Evolutionary conservation across 2,113 vertebrate genomes (phyloP).

Genomic region (Myrmophylax atrothorax): DNA sequence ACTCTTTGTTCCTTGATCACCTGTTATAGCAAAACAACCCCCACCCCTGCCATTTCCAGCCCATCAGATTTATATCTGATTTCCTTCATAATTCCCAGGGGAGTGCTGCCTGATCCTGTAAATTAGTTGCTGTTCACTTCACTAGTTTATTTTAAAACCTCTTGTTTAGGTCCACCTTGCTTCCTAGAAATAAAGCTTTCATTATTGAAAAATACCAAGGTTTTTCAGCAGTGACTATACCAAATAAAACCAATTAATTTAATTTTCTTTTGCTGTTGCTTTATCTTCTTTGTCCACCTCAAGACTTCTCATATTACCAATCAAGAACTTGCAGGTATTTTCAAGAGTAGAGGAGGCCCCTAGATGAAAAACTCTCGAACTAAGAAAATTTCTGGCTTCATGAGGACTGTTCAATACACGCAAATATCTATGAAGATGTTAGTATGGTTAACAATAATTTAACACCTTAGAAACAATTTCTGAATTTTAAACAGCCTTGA

Average conservation of each 20-base stretch:
- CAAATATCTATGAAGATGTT: background rate
- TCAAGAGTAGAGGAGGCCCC: background rate
- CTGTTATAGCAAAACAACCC: background rate
- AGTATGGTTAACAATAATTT: background rate
- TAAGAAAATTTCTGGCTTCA: background rate
- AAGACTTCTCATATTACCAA: background rate
- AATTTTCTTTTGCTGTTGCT: background rate
- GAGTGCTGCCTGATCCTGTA: background rate
- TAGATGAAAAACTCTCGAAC: background rate
- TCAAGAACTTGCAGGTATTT: background rate
- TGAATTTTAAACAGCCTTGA: background rate
- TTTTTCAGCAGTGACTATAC: background rate
- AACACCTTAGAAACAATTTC: background rate
- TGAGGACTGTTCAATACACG: background rate
- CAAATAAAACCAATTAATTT: background rate
- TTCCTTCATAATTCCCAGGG: background rate
- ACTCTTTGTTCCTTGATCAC: background rate
- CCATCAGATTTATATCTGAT: background rate
- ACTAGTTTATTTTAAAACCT: background rate
- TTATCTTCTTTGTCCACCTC: background rate
- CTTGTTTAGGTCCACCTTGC: background rate
- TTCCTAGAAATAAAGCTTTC: background rate
- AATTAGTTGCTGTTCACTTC: background rate
- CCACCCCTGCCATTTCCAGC: background rate
- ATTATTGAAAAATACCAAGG: background rate